Conservation (phyloP, 1,140 invertebrate genomes). For the Drosophila serrata region DNA sequence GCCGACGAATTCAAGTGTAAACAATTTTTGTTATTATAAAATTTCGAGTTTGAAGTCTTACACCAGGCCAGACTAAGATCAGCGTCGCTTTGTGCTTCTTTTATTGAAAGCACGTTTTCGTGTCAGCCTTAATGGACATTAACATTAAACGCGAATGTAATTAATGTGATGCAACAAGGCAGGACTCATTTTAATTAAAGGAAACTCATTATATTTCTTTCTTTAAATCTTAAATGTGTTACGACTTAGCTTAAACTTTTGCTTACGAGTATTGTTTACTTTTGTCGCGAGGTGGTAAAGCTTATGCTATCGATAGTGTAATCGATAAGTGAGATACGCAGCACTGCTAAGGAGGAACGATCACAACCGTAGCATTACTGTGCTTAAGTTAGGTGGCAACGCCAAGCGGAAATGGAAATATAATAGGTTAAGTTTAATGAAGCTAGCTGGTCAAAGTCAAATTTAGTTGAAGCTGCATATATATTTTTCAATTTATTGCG, state of each 20-base stretch:
- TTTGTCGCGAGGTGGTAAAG: not conserved
- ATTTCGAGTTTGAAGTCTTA: not conserved
- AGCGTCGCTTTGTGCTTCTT: not conserved
- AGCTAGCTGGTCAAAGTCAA: not conserved
- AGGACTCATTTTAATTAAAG: too few species aligned
- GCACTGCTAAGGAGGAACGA: not conserved
- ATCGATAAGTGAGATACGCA: not conserved
- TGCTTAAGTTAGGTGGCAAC: not conserved
- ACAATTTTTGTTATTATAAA: constrained; percentile 7
- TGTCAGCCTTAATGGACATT: not conserved
- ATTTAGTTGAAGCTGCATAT: not conserved
- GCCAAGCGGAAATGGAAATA: not conserved
- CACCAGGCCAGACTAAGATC: not conserved
- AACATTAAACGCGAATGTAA: not conserved
- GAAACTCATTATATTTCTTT: not conserved
- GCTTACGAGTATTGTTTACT: not conserved
- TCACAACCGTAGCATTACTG: not conserved
- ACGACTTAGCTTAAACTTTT: not conserved
- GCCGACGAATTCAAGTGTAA: not conserved
- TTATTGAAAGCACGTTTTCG: constrained; percentile 4
- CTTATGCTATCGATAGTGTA: constrained; percentile 1
- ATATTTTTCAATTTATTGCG: not conserved
- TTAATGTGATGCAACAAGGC: not conserved
- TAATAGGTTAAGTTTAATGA: not conserved
- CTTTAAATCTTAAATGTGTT: not conserved